These are phyloP conservation scores for Mormyrops boulengeri DNA, from an alignment of 2,797 vertebrate species.

Conservation along the genomic window DNA sequence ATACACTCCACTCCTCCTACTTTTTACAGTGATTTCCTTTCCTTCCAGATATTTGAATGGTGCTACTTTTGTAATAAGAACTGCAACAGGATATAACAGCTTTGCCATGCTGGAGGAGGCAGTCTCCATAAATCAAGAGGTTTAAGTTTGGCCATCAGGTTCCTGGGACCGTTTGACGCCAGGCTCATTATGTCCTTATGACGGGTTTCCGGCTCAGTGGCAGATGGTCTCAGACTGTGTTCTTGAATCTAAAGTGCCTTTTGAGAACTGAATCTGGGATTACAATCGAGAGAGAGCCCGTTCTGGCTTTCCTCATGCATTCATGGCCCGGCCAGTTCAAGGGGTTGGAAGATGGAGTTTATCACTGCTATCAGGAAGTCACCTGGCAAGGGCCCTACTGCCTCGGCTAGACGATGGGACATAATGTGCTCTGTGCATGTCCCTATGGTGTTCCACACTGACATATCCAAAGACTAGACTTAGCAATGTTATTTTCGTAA, in stretches of 20 bases:
- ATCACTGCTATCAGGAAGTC: not conserved
- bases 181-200: not conserved
- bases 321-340: not conserved
- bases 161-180: not conserved
- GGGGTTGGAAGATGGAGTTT: not conserved
- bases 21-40: not conserved
- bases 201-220: not conserved
- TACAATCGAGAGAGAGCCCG: not conserved
- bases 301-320: not conserved
- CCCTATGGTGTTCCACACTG: not conserved
- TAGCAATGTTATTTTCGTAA: not conserved
- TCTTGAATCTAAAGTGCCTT: conserved; percentile 10
- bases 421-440: not conserved
- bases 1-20: not conserved
- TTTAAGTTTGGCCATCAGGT: not conserved
- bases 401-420: not conserved
- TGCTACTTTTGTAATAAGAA: not conserved
- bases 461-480: not conserved
- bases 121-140: not conserved
- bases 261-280: not conserved
- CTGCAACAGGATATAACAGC: not conserved
- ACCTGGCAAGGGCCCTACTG: not conserved
- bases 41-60: not conserved
- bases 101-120: not conserved
- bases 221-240: conserved; percentile 4